Conservation (phyloP, 2,797 vertebrate genomes). For the Pelobates cultripes region DNA sequence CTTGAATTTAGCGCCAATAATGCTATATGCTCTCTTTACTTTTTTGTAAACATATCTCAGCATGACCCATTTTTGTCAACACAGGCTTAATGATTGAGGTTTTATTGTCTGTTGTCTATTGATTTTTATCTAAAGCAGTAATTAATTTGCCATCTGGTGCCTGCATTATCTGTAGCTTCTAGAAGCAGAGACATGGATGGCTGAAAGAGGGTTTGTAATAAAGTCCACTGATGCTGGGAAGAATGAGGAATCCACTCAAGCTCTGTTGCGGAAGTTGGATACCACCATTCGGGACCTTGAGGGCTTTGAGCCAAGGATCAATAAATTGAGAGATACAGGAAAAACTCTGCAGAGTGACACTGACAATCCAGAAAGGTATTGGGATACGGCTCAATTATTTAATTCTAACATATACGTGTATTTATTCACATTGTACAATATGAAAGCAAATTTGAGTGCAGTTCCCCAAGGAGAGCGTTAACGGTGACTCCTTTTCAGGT, state of each 20-base stretch:
- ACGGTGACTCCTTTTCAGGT: no score
- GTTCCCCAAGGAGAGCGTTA: no score
- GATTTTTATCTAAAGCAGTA: not conserved
- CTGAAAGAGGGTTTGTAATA: constrained; percentile 71
- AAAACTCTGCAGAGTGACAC: constrained; percentile 68
- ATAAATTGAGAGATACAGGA: constrained; percentile 74
- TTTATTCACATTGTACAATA: no score
- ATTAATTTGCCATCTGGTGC: not conserved
- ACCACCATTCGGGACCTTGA: constrained; percentile 78
- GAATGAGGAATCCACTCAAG: constrained; percentile 78
- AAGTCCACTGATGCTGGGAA: constrained; percentile 77
- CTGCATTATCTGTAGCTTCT: constrained; percentile 72
- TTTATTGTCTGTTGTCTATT: no score
- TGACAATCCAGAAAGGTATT: constrained; percentile 78
- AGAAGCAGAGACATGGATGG: constrained; percentile 83
- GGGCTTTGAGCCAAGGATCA: constrained; percentile 67
- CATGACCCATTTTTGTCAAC: no score
- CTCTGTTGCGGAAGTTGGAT: constrained; percentile 78
- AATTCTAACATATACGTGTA: no score
- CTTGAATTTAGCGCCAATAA: no score
- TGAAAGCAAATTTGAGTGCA: no score
- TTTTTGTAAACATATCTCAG: no score
- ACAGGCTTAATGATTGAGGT: no score
- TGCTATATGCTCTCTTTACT: no score
- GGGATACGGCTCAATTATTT: no score